Base-by-base conservation (phyloP, 2,797 vertebrate genomes). In the Heterohyrax brucei region DNA sequence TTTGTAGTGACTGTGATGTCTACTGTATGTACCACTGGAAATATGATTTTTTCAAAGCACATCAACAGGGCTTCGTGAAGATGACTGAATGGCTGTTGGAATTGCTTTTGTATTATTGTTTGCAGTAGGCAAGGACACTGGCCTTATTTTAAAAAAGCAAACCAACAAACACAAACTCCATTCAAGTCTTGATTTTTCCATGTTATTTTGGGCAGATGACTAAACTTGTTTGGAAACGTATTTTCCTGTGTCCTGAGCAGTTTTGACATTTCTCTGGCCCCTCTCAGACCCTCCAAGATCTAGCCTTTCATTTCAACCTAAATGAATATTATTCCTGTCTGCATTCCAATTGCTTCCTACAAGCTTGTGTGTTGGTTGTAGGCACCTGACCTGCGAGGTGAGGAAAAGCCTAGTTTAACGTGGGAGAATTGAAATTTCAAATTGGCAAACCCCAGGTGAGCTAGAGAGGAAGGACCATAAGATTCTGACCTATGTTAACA, bases 311-410 rank as follows among this genome's bases (percentile, higher is more conserved):
- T 44, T 19, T 28, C 4, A 59, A 5, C 16, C 5, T n/a, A 0
- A 3, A 1, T 9, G 3, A 78, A 26, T 73, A 7, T 26, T 6
- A 4, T 24, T 1, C 22, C 21, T 1, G 3, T 4, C 3, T 30
- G 2, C 8, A 14, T 56, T 56, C 53, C 53, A 56, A 22, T 10
- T n/a, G 50, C 21, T 14, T 39, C 9, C 4, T 5, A 13, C 39
- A 18, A 48, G 33, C n/a, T 2, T 2, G 28, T 26, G 7, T 10
- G 12, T 19, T 14, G 26, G 12, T 5, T 21, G 3, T 3, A 33
- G 5, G 7, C 3, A 16, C 5, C 44, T 50, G 10, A 56, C 21
- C 30, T 21, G 19, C 21, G 73, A 8, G 3, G 8, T 33, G 62
- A 64, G 53, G 86, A 24, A 30, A 87, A 22, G 6, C 5, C 9